Conservation (phyloP, 2,888 invertebrate genomes). For the Deladenus siricidicola region DNA sequence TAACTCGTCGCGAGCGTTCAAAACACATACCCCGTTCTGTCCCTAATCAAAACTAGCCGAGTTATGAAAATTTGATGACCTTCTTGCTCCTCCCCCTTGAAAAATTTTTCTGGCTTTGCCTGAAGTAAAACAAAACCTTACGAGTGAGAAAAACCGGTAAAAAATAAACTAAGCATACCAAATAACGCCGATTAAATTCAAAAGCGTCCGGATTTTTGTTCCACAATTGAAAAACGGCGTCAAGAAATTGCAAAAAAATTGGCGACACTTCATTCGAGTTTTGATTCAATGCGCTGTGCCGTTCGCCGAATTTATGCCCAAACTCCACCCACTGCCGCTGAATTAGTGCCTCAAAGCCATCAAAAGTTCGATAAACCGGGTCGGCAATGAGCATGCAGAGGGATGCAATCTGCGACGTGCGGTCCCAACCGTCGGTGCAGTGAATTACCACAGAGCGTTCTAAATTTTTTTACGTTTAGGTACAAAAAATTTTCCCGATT, state of each 20-base stretch:
- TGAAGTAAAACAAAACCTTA: too few species aligned
- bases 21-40: too few species aligned
- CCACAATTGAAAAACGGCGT: constrained; percentile 77
- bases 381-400: constrained; percentile 83
- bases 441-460: constrained; percentile 81
- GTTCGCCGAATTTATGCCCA: constrained; percentile 94
- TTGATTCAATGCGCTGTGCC: constrained; percentile 63
- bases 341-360: constrained; percentile 80
- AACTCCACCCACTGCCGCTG: constrained; percentile 95
- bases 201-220: constrained; percentile 69
- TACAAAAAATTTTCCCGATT: neutral
- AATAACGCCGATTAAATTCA: constrained; percentile 83
- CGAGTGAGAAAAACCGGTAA: too few species aligned
- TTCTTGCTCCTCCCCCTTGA: neutral
- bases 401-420: constrained; percentile 91
- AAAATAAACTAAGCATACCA: constrained; percentile 70
- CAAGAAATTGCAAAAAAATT: constrained; percentile 94
- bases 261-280: constrained; percentile 92
- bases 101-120: neutral
- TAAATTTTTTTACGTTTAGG: too few species aligned
- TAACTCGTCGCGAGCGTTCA: too few species aligned
- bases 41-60: neutral
- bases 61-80: constrained; percentile 7
- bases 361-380: constrained; percentile 83
- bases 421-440: constrained; percentile 97